phyloP scores from a whole-genome alignment of 2,888 invertebrate species.

The Cremastobaeus sp. region DNA sequence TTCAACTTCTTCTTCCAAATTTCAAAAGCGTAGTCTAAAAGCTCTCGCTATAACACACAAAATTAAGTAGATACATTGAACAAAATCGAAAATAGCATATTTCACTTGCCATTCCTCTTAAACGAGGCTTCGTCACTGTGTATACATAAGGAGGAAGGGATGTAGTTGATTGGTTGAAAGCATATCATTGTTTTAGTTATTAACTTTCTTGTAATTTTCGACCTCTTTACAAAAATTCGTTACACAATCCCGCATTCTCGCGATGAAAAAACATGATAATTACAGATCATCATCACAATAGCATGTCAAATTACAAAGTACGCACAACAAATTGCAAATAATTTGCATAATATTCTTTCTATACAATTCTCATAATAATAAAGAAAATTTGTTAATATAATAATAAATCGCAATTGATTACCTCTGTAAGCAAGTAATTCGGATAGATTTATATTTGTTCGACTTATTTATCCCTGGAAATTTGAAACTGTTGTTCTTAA shows the following conservation, averaged over 20 bases:
- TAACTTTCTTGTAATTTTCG: constrained; percentile 6
- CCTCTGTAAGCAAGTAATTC: too few species aligned
- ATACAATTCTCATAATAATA: constrained; percentile 14
- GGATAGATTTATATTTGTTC: too few species aligned
- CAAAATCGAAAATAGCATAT: too few species aligned
- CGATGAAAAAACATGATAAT: constrained; percentile 49
- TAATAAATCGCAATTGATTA: neutral
- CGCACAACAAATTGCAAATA: constrained; percentile 42
- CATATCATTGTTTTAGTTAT: constrained; percentile 35
- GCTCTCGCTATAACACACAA: too few species aligned
- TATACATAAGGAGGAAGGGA: constrained; percentile 48
- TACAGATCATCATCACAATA: constrained; percentile 47
- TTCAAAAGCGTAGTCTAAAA: too few species aligned
- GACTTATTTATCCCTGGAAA: too few species aligned
- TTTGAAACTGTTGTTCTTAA: too few species aligned
- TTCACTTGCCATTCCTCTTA: too few species aligned
- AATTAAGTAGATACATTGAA: too few species aligned
- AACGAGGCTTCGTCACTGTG: too few species aligned
- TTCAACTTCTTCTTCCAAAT: too few species aligned
- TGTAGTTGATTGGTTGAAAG: constrained; percentile 47
- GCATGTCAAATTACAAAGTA: constrained; percentile 29
- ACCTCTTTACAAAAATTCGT: neutral
- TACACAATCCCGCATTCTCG: constrained; percentile 38
- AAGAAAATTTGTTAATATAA: constrained; percentile 6
- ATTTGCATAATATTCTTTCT: constrained; percentile 24